Conservation (phyloP, 2,113 vertebrate species). For the Hyla sarda region DNA sequence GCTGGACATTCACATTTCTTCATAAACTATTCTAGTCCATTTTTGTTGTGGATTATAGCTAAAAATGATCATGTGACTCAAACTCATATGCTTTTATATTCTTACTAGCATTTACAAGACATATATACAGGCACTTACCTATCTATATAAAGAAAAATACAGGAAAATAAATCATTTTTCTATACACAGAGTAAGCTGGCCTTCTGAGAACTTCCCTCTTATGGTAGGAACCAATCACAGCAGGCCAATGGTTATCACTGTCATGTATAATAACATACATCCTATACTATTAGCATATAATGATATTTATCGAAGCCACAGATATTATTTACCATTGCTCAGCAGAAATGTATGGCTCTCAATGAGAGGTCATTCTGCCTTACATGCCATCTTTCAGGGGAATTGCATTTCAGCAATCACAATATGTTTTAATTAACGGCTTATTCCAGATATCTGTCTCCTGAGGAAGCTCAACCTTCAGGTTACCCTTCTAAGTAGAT, state of each 20-base stretch:
- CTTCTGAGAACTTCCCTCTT: neutral
- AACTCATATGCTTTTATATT: no score
- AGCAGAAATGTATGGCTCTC: neutral
- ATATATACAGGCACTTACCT: no score
- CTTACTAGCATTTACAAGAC: no score
- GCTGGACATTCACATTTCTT: no score
- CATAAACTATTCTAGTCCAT: no score
- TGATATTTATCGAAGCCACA: neutral
- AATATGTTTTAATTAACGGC: conserved; percentile 15
- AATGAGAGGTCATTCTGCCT: neutral
- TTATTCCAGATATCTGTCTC: conserved; percentile 11
- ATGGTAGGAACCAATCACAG: neutral
- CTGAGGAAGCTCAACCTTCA: conserved; percentile 37
- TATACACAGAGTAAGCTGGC: no score
- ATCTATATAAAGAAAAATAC: no score
- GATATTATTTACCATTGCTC: neutral
- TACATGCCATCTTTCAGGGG: neutral
- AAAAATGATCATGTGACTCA: no score
- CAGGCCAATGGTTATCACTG: neutral
- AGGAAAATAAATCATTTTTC: no score
- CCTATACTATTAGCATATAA: neutral
- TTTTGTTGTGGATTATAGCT: no score
- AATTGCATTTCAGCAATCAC: conserved; percentile 13
- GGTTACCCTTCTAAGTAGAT: conserved; percentile 41
- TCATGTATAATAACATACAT: neutral